Conservation (phyloP, 1,140 invertebrate species). For the Conus ventricosus region DNA sequence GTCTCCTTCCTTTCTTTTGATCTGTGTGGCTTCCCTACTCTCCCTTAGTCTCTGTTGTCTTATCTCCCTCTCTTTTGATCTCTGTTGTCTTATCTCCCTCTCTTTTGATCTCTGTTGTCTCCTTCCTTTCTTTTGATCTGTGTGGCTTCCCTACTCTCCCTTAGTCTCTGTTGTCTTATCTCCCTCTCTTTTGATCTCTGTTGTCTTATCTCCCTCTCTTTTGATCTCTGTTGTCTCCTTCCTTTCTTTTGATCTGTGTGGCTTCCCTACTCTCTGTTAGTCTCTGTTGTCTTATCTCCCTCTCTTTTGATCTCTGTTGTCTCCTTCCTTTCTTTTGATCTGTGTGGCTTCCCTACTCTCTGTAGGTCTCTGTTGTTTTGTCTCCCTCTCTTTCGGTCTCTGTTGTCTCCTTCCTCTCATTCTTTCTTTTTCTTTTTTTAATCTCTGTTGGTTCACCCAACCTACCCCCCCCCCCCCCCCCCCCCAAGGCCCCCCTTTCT, state of each 20-base stretch:
- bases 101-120: too few relatives aligned
- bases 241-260: too few relatives aligned
- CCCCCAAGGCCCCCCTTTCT: too few relatives aligned
- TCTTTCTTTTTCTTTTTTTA: too few relatives aligned
- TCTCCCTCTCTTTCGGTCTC: too few relatives aligned
- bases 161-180: not conserved
- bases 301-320: too few relatives aligned
- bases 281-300: not conserved
- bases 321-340: not conserved
- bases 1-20: too few relatives aligned
- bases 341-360: not conserved
- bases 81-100: not conserved
- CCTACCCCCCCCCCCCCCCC: too few relatives aligned
- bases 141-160: not conserved
- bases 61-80: not conserved
- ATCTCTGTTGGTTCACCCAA: too few relatives aligned
- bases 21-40: too few relatives aligned
- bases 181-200: not conserved
- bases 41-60: not conserved
- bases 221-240: not conserved
- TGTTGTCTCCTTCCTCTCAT: too few relatives aligned
- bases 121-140: not conserved
- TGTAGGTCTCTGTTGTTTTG: not conserved
- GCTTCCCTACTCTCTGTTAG: too few relatives aligned
- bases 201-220: not conserved